phyloP scores from a whole-genome alignment of 2,888 invertebrate species.

The Dynastes hyllus region DNA sequence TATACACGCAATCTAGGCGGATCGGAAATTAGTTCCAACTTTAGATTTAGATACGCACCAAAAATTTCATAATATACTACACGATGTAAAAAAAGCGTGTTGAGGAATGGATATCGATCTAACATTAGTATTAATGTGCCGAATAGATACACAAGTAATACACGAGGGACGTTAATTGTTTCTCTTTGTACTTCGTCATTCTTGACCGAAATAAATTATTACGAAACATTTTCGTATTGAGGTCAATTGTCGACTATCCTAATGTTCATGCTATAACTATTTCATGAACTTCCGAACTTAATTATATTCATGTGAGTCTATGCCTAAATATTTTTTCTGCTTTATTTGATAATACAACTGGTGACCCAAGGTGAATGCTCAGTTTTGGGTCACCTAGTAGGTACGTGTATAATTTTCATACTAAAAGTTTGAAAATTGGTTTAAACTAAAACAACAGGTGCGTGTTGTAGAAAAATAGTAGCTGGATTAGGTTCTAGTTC shows the following conservation, averaged over 20 bases:
- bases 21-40: slow-evolving; percentile 31
- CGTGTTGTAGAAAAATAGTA: no score
- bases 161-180: not conserved
- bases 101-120: slow-evolving; percentile 4
- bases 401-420: no score
- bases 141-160: not conserved
- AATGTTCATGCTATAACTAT: slow-evolving; percentile 25
- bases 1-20: slow-evolving; percentile 32
- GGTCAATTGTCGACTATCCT: slow-evolving; percentile 26
- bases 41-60: slow-evolving; percentile 29
- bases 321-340: not conserved
- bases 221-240: not conserved
- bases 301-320: not conserved
- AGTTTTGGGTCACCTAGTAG: no score
- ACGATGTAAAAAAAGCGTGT: not conserved
- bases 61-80: slow-evolving; percentile 4
- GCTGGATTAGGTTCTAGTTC: no score
- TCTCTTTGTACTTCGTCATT: not conserved
- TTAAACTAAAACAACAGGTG: no score
- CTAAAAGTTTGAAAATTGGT: not conserved
- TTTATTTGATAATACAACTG: not conserved
- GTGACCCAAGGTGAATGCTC: not conserved
- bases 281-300: slow-evolving; percentile 4
- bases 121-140: not conserved
- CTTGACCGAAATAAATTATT: slow-evolving; percentile 2